Evolutionary conservation across 2,797 vertebrate genomes (phyloP).

Genomic region (Tangara arthus): DNA sequence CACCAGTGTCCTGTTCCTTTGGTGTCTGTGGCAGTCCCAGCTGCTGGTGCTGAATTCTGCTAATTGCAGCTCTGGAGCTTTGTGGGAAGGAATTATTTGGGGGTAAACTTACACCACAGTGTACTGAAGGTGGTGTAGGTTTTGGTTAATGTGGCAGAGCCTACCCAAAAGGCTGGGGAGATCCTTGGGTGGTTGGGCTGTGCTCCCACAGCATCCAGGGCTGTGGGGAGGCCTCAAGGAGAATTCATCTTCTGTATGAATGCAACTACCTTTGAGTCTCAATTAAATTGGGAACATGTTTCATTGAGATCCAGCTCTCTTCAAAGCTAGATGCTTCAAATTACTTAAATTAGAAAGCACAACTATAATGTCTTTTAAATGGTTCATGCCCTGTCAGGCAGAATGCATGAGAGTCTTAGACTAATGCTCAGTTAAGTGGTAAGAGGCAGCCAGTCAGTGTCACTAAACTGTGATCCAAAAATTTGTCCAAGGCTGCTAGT

Average conservation of each 20-base stretch:
- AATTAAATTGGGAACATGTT: neutral
- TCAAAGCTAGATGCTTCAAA: neutral
- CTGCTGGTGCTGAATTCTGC: neutral
- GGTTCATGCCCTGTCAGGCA: neutral
- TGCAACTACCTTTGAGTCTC: neutral
- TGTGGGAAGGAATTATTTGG: neutral
- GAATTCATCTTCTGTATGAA: neutral
- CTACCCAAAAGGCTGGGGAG: neutral
- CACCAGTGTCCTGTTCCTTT: neutral
- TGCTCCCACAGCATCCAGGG: neutral
- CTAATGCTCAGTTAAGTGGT: neutral
- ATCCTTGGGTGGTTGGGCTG: neutral
- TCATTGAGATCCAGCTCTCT: neutral
- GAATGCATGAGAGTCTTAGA: neutral
- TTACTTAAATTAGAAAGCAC: neutral
- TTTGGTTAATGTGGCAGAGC: neutral
- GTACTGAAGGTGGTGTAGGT: neutral
- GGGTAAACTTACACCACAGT: neutral
- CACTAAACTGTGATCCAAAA: neutral
- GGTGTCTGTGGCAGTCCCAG: neutral
- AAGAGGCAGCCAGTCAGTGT: neutral
- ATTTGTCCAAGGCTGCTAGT: neutral
- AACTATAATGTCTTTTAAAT: neutral
- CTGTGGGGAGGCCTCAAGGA: neutral
- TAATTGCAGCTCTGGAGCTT: neutral